These are phyloP conservation scores for Tachysurus fulvidraco DNA, from an alignment of 2,113 vertebrate species.

Conservation along the genomic window DNA sequence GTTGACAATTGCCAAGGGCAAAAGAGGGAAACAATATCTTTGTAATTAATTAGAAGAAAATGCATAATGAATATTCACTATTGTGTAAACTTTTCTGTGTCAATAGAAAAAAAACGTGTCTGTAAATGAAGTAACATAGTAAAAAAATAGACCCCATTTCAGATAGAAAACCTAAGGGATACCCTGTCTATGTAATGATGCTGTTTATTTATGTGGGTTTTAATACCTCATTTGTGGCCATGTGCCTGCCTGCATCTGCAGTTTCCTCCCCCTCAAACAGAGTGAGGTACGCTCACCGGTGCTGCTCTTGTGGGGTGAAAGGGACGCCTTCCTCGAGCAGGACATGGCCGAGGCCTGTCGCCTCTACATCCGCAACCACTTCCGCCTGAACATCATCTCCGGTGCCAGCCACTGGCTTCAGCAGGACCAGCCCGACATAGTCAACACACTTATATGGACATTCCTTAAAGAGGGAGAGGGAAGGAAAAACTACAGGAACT, in stretches of 20 bases:
- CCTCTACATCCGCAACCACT: slow-evolving; percentile 90
- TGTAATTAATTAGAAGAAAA: no score
- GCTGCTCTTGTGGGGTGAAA: slow-evolving; percentile 91
- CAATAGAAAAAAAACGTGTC: no score
- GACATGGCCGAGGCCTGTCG: slow-evolving; percentile 94
- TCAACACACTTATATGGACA: slow-evolving; percentile 98
- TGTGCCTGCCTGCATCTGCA: slow-evolving; percentile 56
- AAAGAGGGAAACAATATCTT: no score
- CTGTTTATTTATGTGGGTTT: background rate
- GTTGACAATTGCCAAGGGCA: background rate
- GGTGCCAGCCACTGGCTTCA: slow-evolving; percentile 97
- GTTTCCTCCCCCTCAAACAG: slow-evolving; percentile 87
- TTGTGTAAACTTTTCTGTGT: no score
- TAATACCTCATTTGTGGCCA: background rate
- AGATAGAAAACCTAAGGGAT: background rate
- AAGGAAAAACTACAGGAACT: slow-evolving; percentile 80
- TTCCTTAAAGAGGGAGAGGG: slow-evolving; percentile 92
- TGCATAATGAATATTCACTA: no score
- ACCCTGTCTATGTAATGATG: no score
- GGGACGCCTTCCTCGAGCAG: slow-evolving; percentile 90
- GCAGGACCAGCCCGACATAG: slow-evolving; percentile 95
- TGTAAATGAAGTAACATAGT: background rate
- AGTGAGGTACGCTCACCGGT: slow-evolving; percentile 87
- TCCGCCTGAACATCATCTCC: slow-evolving; percentile 92
- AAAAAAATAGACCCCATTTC: background rate